These are phyloP conservation scores for Belgica antarctica DNA, from an alignment of 2,888 invertebrate species.

Conservation along the genomic window DNA sequence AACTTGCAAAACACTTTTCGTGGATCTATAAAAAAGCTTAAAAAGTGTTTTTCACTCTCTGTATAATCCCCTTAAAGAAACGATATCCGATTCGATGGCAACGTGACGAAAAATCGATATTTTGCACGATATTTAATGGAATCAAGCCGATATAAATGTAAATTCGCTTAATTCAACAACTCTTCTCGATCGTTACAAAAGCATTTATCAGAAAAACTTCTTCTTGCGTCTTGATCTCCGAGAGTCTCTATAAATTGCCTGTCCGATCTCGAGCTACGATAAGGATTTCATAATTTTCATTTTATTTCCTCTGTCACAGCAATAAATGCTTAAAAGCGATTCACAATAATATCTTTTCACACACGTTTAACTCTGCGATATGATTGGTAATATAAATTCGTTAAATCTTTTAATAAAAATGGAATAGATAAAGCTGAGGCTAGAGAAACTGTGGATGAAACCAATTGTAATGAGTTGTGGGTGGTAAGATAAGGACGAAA, in stretches of 20 bases:
- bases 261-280: not conserved
- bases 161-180: too few species aligned
- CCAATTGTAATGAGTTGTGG: too few species aligned
- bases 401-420: not conserved
- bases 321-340: not conserved
- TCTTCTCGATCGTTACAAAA: not conserved
- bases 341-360: not conserved
- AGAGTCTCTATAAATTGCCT: not conserved
- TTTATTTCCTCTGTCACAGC: not conserved
- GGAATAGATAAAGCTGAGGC: not conserved
- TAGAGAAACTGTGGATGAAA: too few species aligned
- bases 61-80: too few species aligned
- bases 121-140: not conserved
- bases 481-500: too few species aligned
- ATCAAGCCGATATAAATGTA: not conserved
- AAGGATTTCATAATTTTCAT: constrained; percentile 6
- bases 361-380: not conserved
- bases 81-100: too few species aligned
- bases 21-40: too few species aligned
- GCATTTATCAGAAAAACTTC: not conserved
- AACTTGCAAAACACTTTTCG: not conserved
- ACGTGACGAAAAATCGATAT: not conserved
- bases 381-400: not conserved
- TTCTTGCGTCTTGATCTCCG: too few species aligned
- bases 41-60: too few species aligned